Conservation (phyloP, 2,888 invertebrate species). For the Malacosoma neustria region DNA sequence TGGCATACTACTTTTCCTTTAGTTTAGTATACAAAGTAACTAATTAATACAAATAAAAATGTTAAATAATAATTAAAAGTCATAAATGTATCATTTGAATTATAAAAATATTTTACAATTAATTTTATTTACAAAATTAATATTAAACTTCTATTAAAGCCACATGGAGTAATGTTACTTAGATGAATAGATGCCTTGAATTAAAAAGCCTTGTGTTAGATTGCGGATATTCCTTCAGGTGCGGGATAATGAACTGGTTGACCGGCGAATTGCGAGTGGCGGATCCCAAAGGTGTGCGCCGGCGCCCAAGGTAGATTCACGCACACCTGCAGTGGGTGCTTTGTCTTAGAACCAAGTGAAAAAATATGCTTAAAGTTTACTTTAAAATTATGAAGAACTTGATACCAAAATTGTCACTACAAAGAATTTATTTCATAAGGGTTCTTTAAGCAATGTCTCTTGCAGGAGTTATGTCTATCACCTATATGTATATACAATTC, state of each 20-base stretch:
- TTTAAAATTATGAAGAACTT: no score
- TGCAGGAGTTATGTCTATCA: no score
- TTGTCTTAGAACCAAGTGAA: constrained; percentile 22
- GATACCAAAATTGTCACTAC: no score
- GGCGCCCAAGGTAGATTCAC: constrained; percentile 77
- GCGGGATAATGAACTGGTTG: constrained; percentile 52
- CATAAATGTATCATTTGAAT: no score
- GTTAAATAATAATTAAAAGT: no score
- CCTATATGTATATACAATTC: no score
- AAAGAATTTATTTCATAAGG: no score
- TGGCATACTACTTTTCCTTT: no score
- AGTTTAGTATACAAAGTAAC: no score
- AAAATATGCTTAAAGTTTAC: constrained; percentile 4
- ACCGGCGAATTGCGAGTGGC: constrained; percentile 82
- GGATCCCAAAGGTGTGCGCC: constrained; percentile 85
- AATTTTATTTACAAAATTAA: neutral
- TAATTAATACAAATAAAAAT: no score
- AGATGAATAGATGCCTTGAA: neutral
- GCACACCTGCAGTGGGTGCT: constrained; percentile 54
- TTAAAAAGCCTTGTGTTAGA: constrained; percentile 26
- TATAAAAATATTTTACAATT: neutral
- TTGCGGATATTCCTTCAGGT: constrained; percentile 52
- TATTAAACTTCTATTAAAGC: neutral
- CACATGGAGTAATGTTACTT: neutral
- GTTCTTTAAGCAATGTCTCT: no score